Percentiles rank a stretch among this genome's conserved stretches.
These are phyloP conservation scores for Pelvicachromis taeniatus DNA, from an alignment of 2,113 vertebrate species.

Conservation along the genomic window DNA sequence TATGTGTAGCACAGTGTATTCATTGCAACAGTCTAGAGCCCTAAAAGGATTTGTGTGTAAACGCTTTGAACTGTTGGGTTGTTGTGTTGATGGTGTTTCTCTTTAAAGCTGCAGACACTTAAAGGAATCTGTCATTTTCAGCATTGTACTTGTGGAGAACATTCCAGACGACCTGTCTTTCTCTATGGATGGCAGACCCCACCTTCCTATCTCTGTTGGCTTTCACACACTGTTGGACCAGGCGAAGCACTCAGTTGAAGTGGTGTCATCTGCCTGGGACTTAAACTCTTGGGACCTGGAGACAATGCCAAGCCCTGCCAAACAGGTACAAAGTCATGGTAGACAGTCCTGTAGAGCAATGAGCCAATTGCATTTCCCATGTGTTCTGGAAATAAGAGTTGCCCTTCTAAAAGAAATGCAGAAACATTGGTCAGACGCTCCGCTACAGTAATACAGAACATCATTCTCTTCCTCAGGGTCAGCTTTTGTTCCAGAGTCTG, in stretches of 20 bases:
- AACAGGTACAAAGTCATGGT: conserved; percentile 74
- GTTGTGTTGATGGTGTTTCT: not conserved
- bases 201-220: conserved; percentile 82
- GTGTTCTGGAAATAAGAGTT: not conserved
- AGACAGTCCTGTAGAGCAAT: not conserved
- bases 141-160: conserved; percentile 87
- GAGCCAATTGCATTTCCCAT: not conserved
- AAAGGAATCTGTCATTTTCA: conserved; percentile 43
- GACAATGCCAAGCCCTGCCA: conserved; percentile 70
- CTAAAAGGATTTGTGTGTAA: not conserved
- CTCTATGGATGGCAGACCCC: conserved; percentile 72
- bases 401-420: not conserved
- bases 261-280: conserved; percentile 88
- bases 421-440: not conserved
- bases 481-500: conserved; percentile 67
- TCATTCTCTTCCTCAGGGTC: conserved; percentile 58
- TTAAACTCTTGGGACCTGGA: conserved; percentile 69
- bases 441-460: not conserved
- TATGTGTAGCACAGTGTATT: not conserved
- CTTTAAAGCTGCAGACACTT: not conserved
- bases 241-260: conserved; percentile 85
- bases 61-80: not conserved
- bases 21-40: rapidly evolving
- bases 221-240: conserved; percentile 85
- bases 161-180: conserved; percentile 84